Evolutionary conservation across 1,140 invertebrate genomes (phyloP), one percentile per base, ranked within the genome.

Genomic region (Drosophila repletoides): DNA sequence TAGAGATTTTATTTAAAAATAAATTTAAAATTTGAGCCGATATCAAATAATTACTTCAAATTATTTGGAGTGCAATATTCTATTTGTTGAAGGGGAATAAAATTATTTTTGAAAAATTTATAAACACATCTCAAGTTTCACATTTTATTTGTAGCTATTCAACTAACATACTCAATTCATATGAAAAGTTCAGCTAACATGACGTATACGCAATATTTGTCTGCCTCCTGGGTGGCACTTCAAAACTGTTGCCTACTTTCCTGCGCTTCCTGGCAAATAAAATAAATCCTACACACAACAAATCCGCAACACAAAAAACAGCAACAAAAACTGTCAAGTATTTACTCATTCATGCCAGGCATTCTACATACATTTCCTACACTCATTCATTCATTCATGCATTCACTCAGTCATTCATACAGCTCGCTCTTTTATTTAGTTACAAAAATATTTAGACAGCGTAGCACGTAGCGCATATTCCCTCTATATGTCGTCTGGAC

Each of bases 361-460:
- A 33, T 14, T 29, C 26, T 48, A 24, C 40, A 46, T 45, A 45
- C 15, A 17, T 19, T 36, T 36, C 26, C 24, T n/a, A 19, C 15
- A 59, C 43, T 33, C 45, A 66, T 26, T 52, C 56, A 66, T 22
- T 17, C 22, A 43, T 9, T 36, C n/a, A 36, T 22, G 29, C 28
- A 43, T 12, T 43, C 41, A 59, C 5, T 26, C 9, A 14, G n/a
- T 21, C 2, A 56, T 56, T 58, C 40, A 58, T 21, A 34, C 40
- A 45, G 26, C 15, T 15, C 15, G 12, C 14, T 15, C 38, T 60
- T 67, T 28, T 51, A 67, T 60, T 60, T 58, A 40, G 63, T 60
- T 60, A 38, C 28, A 34, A 41, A 58, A 66, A 66, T 70, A 58
- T 65, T 53, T 51, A 59, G 52, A 45, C 43, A 65, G 14, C 28